Evolutionary conservation across 2,888 invertebrate species (phyloP).

Genomic region (Temnothorax ravouxi): DNA sequence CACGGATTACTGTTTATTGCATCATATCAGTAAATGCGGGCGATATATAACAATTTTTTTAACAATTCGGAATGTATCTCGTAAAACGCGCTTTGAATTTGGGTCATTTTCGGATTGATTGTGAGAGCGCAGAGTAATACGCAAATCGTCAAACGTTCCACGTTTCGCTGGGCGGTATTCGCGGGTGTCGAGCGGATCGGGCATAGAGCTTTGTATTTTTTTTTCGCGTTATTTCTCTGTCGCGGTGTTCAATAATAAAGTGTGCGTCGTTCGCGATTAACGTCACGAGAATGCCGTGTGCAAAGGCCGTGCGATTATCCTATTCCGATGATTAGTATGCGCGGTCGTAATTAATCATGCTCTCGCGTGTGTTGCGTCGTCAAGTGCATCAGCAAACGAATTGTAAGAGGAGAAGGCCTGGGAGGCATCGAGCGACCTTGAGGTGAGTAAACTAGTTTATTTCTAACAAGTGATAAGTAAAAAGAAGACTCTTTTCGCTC

Average conservation of each 20-base stretch:
- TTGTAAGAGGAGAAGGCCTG: neutral
- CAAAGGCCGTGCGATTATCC: constrained; percentile 9
- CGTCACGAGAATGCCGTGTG: neutral
- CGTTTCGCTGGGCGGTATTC: neutral
- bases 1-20: constrained; percentile 1
- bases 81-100: constrained; percentile 3
- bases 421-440: neutral
- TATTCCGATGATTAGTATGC: constrained; percentile 7
- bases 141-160: neutral
- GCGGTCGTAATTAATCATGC: constrained; percentile 11
- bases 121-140: neutral
- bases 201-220: neutral
- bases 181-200: neutral
- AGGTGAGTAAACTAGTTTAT: neutral
- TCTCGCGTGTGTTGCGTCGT: constrained; percentile 8
- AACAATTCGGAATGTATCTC: constrained; percentile 5
- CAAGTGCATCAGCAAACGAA: constrained; percentile 6
- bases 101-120: neutral
- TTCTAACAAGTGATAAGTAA: too few species aligned
- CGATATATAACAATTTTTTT: neutral
- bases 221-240: neutral
- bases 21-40: neutral
- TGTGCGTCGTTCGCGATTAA: neutral
- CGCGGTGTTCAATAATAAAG: neutral
- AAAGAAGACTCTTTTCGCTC: too few species aligned